phyloP scores from a whole-genome alignment of 2,113 vertebrate species.

The Caracal caracal region DNA sequence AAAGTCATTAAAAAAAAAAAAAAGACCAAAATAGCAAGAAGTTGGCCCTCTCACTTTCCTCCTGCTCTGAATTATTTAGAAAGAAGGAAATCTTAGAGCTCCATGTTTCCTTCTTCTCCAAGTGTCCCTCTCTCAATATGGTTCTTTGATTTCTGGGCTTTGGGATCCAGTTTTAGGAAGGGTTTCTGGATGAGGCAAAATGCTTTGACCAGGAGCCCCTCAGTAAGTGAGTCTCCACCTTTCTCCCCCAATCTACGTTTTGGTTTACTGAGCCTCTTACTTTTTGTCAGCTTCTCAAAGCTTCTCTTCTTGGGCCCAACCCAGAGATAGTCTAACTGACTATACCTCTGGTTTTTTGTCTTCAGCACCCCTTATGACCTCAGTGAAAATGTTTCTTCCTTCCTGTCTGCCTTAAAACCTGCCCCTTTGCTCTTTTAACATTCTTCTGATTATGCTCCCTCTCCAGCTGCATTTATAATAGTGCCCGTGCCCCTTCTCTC shows the following conservation, averaged over 20 bases:
- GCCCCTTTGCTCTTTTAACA: background rate
- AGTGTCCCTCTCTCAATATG: background rate
- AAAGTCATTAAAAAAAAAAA: background rate
- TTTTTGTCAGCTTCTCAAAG: background rate
- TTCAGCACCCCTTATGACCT: background rate
- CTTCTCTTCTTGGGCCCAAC: background rate
- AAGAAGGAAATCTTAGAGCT: background rate
- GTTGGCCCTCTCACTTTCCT: slow-evolving; percentile 13
- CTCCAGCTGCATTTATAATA: background rate
- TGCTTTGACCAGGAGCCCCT: background rate
- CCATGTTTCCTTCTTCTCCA: background rate
- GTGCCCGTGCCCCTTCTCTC: background rate
- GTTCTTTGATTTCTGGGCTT: background rate
- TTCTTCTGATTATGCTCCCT: background rate
- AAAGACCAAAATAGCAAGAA: background rate
- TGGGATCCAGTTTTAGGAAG: background rate
- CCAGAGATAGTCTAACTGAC: background rate
- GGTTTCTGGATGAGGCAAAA: background rate
- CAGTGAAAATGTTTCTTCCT: background rate
- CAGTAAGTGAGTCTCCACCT: background rate
- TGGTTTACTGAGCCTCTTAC: background rate
- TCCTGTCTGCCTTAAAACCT: background rate
- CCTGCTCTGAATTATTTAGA: background rate
- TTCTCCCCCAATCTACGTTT: background rate
- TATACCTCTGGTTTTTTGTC: background rate